phyloP scores from a whole-genome alignment of 2,113 vertebrate species.

The Eublepharis macularius region DNA sequence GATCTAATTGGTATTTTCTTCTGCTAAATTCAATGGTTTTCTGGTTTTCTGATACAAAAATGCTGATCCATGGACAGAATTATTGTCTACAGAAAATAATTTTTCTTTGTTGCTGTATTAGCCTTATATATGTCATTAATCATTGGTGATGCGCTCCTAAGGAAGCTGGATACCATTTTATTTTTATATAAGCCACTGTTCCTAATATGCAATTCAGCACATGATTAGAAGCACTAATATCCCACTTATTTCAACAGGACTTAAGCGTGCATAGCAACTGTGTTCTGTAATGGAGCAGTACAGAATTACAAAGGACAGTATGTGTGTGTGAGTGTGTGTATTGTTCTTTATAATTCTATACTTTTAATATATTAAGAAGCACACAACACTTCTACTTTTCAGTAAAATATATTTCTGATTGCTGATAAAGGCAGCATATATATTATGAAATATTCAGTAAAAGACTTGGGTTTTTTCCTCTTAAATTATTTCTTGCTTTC shows the following conservation, averaged over 20 bases:
- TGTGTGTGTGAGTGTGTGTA: too few species aligned
- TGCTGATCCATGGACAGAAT: background rate
- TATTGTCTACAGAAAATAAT: background rate
- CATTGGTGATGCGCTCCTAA: background rate
- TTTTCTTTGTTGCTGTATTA: background rate
- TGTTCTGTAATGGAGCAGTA: background rate
- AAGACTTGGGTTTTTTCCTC: background rate
- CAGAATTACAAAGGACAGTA: too few species aligned
- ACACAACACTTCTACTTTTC: slow-evolving; percentile 17
- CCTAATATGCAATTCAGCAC: background rate
- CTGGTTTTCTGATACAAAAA: background rate
- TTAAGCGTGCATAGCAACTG: background rate
- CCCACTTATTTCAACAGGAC: background rate
- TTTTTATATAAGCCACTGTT: background rate
- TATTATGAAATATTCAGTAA: slow-evolving; percentile 32
- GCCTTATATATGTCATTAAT: background rate
- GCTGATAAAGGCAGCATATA: slow-evolving; percentile 29
- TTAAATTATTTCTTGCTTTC: slow-evolving; percentile 7
- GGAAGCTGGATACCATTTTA: background rate
- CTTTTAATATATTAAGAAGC: too few species aligned
- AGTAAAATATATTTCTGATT: slow-evolving; percentile 23
- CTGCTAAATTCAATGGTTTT: background rate
- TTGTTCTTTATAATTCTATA: too few species aligned
- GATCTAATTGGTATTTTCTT: background rate
- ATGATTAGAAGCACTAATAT: background rate